phyloP scores from a whole-genome alignment of 2,797 vertebrate species.

The Microchirus variegatus region DNA sequence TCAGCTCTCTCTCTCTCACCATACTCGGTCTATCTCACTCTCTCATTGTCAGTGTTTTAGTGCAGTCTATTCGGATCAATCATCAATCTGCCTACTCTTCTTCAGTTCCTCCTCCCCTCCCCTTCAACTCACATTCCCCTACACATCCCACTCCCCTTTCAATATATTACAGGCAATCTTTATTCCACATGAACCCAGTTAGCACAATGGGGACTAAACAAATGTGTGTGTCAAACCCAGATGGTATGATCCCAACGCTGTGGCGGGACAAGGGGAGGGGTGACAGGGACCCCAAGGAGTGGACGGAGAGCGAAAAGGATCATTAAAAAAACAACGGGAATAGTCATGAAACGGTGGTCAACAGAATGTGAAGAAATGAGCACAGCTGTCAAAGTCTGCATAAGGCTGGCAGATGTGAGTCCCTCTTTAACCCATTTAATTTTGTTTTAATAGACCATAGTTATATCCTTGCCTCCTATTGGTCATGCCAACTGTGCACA shows the following conservation, averaged over 20 bases:
- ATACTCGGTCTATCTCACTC: constrained; percentile 45
- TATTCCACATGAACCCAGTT: constrained; percentile 68
- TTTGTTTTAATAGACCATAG: neutral
- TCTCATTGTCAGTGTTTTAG: constrained; percentile 58
- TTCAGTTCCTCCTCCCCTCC: constrained; percentile 17
- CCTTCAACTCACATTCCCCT: constrained; percentile 22
- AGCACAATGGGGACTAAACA: constrained; percentile 62
- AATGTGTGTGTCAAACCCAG: constrained; percentile 65
- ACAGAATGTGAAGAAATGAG: constrained; percentile 4
- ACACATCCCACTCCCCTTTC: constrained; percentile 36
- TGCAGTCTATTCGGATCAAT: constrained; percentile 61
- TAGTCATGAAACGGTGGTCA: constrained; percentile 1
- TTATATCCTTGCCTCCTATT: too few relatives aligned
- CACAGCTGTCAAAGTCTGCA: neutral
- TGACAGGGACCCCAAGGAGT: constrained; percentile 14
- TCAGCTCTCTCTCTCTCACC: constrained; percentile 44
- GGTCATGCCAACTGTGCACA: neutral
- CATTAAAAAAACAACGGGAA: neutral
- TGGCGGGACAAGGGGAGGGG: constrained; percentile 26
- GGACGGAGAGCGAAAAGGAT: constrained; percentile 6
- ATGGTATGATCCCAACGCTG: constrained; percentile 47
- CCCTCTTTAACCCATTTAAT: neutral
- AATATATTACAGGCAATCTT: constrained; percentile 59
- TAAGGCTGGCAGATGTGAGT: neutral
- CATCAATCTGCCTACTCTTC: constrained; percentile 62